Evolutionary conservation across 1,140 invertebrate genomes (phyloP).

Genomic region (Protaetia brevitarsis): DNA sequence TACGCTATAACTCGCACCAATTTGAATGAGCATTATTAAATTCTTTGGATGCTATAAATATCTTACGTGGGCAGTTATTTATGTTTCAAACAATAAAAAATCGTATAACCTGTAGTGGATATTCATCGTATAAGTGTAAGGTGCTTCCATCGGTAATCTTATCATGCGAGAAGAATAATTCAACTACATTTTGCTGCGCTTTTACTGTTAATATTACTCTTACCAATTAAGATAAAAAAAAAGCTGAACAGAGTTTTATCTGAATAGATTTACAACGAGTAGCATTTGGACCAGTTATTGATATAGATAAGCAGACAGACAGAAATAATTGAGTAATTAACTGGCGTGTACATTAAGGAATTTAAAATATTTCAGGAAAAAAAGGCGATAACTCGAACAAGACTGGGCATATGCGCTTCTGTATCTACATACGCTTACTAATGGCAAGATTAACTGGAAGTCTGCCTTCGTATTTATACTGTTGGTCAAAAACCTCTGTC

Average conservation of each 20-base stretch:
- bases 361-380: conserved; percentile 4
- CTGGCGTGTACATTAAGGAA: background rate
- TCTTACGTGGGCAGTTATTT: background rate
- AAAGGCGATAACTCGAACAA: background rate
- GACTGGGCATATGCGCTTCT: background rate
- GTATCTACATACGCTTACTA: background rate
- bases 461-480: background rate
- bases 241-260: background rate
- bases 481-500: background rate
- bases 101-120: background rate
- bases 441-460: background rate
- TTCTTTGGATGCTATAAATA: background rate
- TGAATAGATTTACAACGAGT: background rate
- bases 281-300: background rate
- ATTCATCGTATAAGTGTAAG: background rate
- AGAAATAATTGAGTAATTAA: conserved; percentile 9
- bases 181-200: background rate
- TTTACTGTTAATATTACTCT: background rate
- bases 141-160: background rate
- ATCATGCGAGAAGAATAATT: background rate
- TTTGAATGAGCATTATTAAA: too few relatives aligned
- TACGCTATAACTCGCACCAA: too few relatives aligned
- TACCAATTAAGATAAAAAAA: conserved; percentile 4
- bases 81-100: background rate
- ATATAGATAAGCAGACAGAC: conserved; percentile 1